Conservation (phyloP, 2,797 vertebrate genomes). For the Bryconaethiops microstoma region DNA sequence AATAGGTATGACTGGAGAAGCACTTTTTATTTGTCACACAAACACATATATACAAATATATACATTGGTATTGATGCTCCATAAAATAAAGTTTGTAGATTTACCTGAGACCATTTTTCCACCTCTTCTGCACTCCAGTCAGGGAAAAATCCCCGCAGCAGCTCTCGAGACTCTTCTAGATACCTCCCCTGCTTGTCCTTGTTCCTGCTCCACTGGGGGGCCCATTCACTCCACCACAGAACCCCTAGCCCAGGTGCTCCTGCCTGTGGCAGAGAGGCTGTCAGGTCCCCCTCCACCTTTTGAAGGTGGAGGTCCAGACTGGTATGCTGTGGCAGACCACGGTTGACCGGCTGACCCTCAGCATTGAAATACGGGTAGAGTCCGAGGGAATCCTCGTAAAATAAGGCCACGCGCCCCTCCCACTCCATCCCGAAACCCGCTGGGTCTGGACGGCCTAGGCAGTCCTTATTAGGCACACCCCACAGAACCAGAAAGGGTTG, state of each 20-base stretch:
- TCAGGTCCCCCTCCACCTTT: constrained; percentile 74
- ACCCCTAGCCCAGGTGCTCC: constrained; percentile 77
- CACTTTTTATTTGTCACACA: neutral
- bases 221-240: constrained; percentile 78
- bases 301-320: constrained; percentile 75
- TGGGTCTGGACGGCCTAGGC: constrained; percentile 69
- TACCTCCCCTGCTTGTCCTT: constrained; percentile 70
- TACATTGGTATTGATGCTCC: neutral
- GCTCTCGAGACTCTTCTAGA: constrained; percentile 71
- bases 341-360: constrained; percentile 70
- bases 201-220: constrained; percentile 78
- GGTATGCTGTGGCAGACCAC: constrained; percentile 81
- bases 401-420: constrained; percentile 74
- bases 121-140: constrained; percentile 76
- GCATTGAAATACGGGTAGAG: constrained; percentile 77
- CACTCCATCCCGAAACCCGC: constrained; percentile 73
- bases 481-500: constrained; percentile 82
- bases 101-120: constrained; percentile 81
- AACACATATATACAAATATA: neutral
- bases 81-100: constrained; percentile 3
- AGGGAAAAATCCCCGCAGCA: constrained; percentile 76
- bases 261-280: constrained; percentile 68
- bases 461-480: constrained; percentile 76
- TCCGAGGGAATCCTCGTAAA: constrained; percentile 78
- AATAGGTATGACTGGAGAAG: too few relatives aligned